phyloP scores from a whole-genome alignment of 2,888 invertebrate species.

The Diploptera punctata region DNA sequence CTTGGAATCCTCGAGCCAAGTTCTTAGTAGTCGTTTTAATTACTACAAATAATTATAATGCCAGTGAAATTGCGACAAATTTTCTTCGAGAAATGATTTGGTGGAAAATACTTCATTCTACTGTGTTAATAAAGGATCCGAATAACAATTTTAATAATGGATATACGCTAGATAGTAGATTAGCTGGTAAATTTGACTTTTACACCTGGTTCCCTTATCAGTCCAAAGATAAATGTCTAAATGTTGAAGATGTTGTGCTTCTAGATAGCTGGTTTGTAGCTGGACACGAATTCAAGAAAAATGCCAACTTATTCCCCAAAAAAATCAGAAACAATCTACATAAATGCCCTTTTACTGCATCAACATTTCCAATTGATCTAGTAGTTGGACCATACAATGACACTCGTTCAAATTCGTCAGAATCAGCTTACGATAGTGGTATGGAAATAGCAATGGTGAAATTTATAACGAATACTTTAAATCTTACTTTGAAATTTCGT shows the following conservation, averaged over 20 bases:
- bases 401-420: not conserved
- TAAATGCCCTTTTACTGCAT: not conserved
- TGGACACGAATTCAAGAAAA: not conserved
- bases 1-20: constrained; percentile 10
- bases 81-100: not conserved
- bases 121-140: not conserved
- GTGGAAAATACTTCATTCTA: not conserved
- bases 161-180: too few relatives aligned
- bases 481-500: not conserved
- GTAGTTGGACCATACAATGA: not conserved
- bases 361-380: constrained; percentile 5
- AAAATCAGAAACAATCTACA: not conserved
- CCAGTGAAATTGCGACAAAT: not conserved
- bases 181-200: too few relatives aligned
- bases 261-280: not conserved
- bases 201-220: constrained; percentile 25
- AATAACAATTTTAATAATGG: too few relatives aligned
- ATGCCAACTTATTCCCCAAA: not conserved
- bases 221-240: not conserved
- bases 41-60: not conserved
- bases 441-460: not conserved
- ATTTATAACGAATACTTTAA: not conserved
- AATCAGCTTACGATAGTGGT: not conserved
- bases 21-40: not conserved
- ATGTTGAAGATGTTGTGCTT: not conserved